Evolutionary conservation across 2,113 vertebrate species (phyloP).

Genomic region (Eclectus roratus): DNA sequence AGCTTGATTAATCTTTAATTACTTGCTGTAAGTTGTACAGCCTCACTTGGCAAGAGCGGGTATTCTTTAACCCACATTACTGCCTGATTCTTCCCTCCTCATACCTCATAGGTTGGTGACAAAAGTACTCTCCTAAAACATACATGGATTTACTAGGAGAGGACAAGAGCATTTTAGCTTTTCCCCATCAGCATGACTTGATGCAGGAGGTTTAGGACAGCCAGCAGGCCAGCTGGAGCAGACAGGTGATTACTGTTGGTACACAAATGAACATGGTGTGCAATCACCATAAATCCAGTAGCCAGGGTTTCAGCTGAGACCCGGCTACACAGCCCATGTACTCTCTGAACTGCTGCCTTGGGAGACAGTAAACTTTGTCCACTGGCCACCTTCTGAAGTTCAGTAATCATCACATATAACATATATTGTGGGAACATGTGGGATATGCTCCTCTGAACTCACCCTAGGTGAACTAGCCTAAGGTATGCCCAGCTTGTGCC

Average conservation of each 20-base stretch:
- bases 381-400: not conserved
- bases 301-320: not conserved
- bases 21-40: not conserved
- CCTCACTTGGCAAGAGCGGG: not conserved
- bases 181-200: not conserved
- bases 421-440: accelerated
- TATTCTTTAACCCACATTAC: not conserved
- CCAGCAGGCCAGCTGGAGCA: not conserved
- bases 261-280: not conserved
- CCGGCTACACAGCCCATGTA: not conserved
- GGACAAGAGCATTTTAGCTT: not conserved
- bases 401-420: not conserved
- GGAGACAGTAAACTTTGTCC: not conserved
- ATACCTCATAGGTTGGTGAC: not conserved
- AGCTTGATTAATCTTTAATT: constrained; percentile 30
- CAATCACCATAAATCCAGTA: not conserved
- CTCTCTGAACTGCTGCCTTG: not conserved
- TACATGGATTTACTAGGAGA: not conserved
- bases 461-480: not conserved
- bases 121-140: not conserved
- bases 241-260: not conserved
- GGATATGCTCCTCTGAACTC: not conserved
- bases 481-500: not conserved
- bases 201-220: not conserved
- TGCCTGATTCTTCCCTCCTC: not conserved